Conservation (phyloP, 2,113 vertebrate genomes). For the Meriones unguiculatus region DNA sequence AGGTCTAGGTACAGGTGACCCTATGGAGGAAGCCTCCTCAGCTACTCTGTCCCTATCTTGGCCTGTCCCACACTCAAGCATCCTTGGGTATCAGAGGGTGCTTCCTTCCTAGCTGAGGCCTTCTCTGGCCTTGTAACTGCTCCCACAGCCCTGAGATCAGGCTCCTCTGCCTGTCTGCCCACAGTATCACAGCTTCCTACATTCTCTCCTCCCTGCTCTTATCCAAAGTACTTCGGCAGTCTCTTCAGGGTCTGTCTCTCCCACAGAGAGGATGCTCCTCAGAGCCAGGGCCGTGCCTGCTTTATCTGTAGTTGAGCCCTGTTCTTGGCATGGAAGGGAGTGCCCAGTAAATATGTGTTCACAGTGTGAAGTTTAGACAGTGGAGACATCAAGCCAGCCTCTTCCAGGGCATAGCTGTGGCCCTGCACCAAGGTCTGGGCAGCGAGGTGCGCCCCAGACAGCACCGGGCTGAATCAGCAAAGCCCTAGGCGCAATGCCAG, state of each 20-base stretch:
- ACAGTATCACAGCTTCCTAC: not conserved
- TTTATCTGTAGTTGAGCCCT: not conserved
- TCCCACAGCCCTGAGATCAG: not conserved
- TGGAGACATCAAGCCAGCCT: not conserved
- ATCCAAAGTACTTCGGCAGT: not conserved
- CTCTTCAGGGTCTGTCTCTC: not conserved
- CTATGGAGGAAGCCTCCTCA: not conserved
- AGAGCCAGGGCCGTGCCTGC: not conserved
- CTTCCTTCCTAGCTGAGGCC: not conserved
- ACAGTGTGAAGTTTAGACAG: not conserved
- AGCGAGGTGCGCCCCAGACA: not conserved
- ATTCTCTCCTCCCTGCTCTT: not conserved
- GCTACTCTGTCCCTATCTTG: not conserved
- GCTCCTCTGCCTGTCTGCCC: not conserved
- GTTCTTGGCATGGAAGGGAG: not conserved
- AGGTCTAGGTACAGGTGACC: not conserved
- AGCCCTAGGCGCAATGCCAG: not conserved
- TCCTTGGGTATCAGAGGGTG: not conserved
- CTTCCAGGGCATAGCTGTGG: not conserved
- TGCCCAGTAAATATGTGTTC: not conserved
- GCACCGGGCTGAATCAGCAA: slow-evolving; percentile 50
- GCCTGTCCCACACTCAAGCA: not conserved
- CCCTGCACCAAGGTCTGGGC: not conserved
- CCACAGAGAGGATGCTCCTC: not conserved
- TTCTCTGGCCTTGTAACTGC: not conserved